phyloP scores from a whole-genome alignment of 2,113 vertebrate species.

The Paratilapia polleni region DNA sequence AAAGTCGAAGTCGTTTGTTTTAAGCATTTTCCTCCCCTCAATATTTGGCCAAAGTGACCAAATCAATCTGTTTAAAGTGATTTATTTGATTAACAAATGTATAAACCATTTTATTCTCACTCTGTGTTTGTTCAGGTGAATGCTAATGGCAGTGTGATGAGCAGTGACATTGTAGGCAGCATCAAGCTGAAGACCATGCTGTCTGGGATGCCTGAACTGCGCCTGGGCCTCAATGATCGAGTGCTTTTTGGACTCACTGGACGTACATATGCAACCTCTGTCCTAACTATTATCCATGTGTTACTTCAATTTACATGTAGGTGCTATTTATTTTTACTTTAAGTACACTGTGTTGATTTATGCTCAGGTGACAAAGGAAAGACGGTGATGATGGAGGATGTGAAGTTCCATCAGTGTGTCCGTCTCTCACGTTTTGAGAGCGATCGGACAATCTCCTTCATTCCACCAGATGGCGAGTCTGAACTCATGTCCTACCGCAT shows the following conservation, averaged over 20 bases:
- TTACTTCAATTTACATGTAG: neutral
- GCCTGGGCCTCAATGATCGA: conserved; percentile 90
- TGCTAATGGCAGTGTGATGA: conserved; percentile 88
- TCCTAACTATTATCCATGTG: neutral
- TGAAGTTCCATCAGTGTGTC: conserved; percentile 96
- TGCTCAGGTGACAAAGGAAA: conserved; percentile 89
- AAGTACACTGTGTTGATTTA: neutral
- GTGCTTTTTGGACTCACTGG: conserved; percentile 91
- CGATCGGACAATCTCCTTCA: conserved; percentile 94
- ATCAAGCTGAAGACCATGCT: conserved; percentile 93
- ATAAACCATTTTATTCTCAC: neutral
- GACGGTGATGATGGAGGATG: conserved; percentile 91
- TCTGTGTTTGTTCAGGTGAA: conserved; percentile 83
- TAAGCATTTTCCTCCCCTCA: neutral
- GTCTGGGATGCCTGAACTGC: conserved; percentile 92
- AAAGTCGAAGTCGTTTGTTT: neutral
- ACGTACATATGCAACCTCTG: conserved; percentile 75
- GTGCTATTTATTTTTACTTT: neutral
- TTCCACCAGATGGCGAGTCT: conserved; percentile 92
- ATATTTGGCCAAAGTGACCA: neutral
- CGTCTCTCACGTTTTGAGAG: conserved; percentile 92
- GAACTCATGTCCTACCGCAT: conserved; percentile 97
- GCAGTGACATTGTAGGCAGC: conserved; percentile 91
- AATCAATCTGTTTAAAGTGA: neutral
- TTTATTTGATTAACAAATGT: neutral